Base-by-base conservation (phyloP, 2,888 invertebrate species). In the Atherix ibis region DNA sequence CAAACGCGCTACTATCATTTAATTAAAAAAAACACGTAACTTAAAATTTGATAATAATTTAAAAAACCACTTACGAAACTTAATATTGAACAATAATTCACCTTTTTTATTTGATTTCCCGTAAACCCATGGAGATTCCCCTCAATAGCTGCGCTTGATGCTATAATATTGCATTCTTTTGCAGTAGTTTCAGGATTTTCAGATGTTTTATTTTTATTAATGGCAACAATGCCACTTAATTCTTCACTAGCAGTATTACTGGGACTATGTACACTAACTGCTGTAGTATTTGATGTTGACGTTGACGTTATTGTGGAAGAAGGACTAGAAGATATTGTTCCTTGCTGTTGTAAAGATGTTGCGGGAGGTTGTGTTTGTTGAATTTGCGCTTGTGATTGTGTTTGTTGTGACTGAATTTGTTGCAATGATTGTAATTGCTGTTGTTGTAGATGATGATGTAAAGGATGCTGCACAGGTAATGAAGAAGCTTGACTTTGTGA, bases 401-500 rank as follows among this genome's bases (percentile, higher is more conserved):
- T 55, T 51, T 53, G 56, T 37, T 42, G 41, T 15, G 41, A 39
- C 26, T 47, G 46, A 39, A 43, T 49, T 34, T 39, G 39, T 32
- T 38, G 35, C 34, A 34, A 28, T 35, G 42, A 29, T 30, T 38
- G 32, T 28, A 36, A 37, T 34, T 34, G 37, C 24, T 32, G 40
- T 61, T 63, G 49, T 25, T 40, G 43, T 31, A 39, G 48, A 41
- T 56, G 52, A 27, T 26, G 16, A 12, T 27, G 18, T 42, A 51
- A 43, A 39, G 51, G 48, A 32, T 57, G 54, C 43, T 57, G 57
- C 37, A 69, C 58, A 44, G 68, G 63, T 45, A 64, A 38, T 13
- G 42, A 36, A 25, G 40, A 35, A 10, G 35, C 12, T 18, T 29
- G 37, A 37, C 19, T 28, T 31, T 39, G 39, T 27, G 35, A 34